These are phyloP conservation scores for Eurosta solidaginis DNA, from an alignment of 1,140 invertebrate species.

Conservation along the genomic window DNA sequence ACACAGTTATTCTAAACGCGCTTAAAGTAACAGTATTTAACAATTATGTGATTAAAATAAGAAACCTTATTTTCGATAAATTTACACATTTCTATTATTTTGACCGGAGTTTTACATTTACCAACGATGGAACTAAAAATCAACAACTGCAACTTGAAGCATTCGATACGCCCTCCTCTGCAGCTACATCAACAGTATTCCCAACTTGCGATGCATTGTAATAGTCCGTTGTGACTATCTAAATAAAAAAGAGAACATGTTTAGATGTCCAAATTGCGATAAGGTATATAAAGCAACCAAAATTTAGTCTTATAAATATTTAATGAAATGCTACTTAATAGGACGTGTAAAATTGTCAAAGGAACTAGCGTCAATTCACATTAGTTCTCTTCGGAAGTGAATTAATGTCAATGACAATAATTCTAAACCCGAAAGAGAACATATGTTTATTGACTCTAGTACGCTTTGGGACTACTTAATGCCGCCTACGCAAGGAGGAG, in stretches of 20 bases:
- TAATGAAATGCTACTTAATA: no score
- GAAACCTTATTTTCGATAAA: not conserved
- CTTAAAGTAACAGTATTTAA: not conserved
- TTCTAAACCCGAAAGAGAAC: no score
- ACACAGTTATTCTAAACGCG: no score
- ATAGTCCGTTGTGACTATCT: constrained; percentile 53
- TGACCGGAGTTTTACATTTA: constrained; percentile 29
- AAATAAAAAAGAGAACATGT: not conserved
- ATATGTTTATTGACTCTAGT: no score
- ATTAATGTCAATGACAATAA: no score
- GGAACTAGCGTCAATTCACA: no score
- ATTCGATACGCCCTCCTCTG: constrained; percentile 34
- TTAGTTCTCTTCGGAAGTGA: no score
- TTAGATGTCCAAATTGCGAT: not conserved
- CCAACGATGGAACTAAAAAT: constrained; percentile 4
- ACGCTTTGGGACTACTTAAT: no score
- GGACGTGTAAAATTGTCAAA: no score
- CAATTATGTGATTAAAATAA: not conserved
- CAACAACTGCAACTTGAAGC: constrained; percentile 49
- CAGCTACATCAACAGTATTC: constrained; percentile 1
- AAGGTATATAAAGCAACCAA: no score
- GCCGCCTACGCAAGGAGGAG: no score
- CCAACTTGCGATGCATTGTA: constrained; percentile 34
- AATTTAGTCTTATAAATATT: no score
- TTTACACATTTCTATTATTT: constrained; percentile 1